Base-by-base conservation (phyloP, 2,113 vertebrate genomes). In the Conger conger region DNA sequence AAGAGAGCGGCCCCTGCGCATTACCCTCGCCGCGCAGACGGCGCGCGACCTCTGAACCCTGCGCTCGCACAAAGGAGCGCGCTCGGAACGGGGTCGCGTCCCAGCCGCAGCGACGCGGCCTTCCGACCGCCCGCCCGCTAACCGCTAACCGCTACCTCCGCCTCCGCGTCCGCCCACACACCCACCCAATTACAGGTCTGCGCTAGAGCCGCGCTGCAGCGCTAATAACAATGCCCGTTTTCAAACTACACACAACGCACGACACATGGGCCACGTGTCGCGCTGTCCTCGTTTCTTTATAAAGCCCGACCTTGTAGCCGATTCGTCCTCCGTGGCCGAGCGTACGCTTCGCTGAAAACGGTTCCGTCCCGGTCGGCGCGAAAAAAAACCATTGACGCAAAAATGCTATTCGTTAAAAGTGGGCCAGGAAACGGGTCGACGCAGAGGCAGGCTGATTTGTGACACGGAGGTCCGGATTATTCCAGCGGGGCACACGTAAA, bases 1-100 rank as follows among this genome's bases (percentile, higher is more conserved):
- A 85, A 68, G 79, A 82, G 20, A 68, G 60, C 45, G 81, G 87
- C 37, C 76, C 81, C 83, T 86, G 57, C 50, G 18, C 35, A 84
- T 81, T 83, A 40, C 40, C 38, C 82, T 77, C 79, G 50, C 57
- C 73, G 50, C 80, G 13, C 27, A 78, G 35, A 76, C 30, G 20
- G 11, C 35, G 80, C 27, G 82, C 57, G n/a, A n/a, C 83, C 82
- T 76, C 8, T 60, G 73, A 87, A 54, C 40, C 40, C 27, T 45
- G 60, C 13, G 18, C 82, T 57, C 68, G 79, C 80, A 84, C 84
- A 82, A 68, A 86, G 42, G 36, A 40, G 82, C 60, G 33, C 63
- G 37, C 84, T 82, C 53, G 54, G 30, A 53, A 63, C 20, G 76
- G 45, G 80, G 80, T 81, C 8, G 33, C 79, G 15, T n/a, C 37